Conservation (phyloP, 2,113 vertebrate species). For the Sylvicapra grimmia region DNA sequence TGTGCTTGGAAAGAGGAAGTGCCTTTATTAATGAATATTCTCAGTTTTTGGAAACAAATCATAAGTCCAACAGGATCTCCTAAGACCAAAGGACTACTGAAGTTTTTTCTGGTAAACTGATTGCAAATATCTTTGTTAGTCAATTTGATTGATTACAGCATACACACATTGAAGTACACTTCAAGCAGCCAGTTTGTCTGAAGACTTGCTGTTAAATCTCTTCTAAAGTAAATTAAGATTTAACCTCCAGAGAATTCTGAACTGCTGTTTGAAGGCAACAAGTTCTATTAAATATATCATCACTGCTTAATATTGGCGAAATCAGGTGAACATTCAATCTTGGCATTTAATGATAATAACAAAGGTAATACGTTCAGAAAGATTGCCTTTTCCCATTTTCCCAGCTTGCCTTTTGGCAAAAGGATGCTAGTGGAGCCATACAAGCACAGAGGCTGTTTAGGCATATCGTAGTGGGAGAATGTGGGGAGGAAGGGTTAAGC, state of each 20-base stretch:
- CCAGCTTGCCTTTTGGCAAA: neutral
- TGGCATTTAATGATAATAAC: conserved; percentile 49
- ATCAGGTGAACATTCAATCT: conserved; percentile 22
- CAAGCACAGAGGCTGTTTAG: neutral
- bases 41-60: conserved; percentile 38
- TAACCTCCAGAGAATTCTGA: conserved; percentile 58
- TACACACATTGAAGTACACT: conserved; percentile 57
- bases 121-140: conserved; percentile 66
- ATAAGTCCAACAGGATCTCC: conserved; percentile 43
- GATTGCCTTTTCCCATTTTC: neutral
- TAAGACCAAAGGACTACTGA: conserved; percentile 42
- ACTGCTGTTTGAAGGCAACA: conserved; percentile 55
- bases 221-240: conserved; percentile 71
- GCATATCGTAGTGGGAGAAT: neutral
- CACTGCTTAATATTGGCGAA: neutral
- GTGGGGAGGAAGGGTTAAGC: neutral
- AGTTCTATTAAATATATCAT: conserved; percentile 52
- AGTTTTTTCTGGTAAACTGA: conserved; percentile 56
- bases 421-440: neutral
- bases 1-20: conserved; percentile 30
- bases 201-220: conserved; percentile 66
- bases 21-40: conserved; percentile 55
- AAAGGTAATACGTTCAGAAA: conserved; percentile 7
- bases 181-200: conserved; percentile 60
- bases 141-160: conserved; percentile 69